phyloP scores from a whole-genome alignment of 2,113 vertebrate species.

The Manacus vitellinus region DNA sequence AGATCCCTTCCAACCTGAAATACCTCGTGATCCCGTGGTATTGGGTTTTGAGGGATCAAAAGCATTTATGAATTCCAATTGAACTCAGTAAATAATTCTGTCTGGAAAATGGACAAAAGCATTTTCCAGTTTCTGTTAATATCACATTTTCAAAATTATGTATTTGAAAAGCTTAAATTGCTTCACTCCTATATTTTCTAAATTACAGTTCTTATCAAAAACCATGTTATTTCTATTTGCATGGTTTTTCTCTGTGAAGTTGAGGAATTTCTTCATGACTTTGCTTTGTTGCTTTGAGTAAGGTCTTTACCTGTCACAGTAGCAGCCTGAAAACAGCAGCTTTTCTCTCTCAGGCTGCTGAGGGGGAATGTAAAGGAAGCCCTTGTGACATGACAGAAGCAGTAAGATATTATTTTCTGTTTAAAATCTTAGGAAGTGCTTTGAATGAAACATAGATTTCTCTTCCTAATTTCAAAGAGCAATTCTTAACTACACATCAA shows the following conservation, averaged over 20 bases:
- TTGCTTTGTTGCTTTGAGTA: neutral
- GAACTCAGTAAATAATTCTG: neutral
- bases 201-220: neutral
- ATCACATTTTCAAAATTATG: neutral
- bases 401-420: neutral
- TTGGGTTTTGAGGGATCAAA: neutral
- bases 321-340: neutral
- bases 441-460: neutral
- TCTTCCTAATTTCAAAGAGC: neutral
- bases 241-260: neutral
- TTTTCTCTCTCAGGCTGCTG: neutral
- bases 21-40: neutral
- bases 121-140: neutral
- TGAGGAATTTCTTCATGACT: neutral
- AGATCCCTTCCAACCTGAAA: neutral
- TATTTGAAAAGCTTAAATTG: neutral
- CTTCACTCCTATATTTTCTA: neutral
- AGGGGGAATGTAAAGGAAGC: neutral
- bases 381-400: neutral
- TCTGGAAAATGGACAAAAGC: neutral
- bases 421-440: constrained; percentile 6
- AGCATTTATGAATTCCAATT: neutral
- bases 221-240: neutral
- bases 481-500: neutral
- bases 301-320: neutral